Base-by-base conservation (phyloP, 2,797 vertebrate species). In the Melanotaenia nigrans region DNA sequence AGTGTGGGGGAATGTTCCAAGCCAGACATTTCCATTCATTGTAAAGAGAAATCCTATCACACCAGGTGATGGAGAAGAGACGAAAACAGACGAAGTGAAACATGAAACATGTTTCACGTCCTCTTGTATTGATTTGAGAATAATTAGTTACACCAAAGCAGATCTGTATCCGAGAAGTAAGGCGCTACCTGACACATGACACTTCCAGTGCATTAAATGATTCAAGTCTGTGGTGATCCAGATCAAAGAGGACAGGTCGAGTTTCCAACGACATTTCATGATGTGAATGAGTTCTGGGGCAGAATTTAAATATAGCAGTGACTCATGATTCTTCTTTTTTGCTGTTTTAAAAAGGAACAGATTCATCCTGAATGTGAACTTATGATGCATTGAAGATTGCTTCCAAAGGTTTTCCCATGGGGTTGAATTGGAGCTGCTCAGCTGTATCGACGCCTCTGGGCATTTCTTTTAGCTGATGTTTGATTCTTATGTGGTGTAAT, bases 21-120 rank as follows among this genome's bases (percentile, higher is more conserved):
- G 76, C 42, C 42, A 63, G 82, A 77, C 84, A 61, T 83, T 83
- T 87, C 69, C 82, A 88, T 89, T 73, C 73, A 79, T 88, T 72
- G 72, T 75, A 45, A 85, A 84, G 74, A 85, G 72, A 73, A 81
- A 89, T 87, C 75, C 73, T 25, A 73, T 86, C 83, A 75, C 57
- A 58, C 1, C 28, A 75, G 36, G 58, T 71, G 51, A 75, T 24
- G 54, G 68, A 68, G 66, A 66, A 30, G 49, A 65, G 47, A 35
- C n/a, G 57, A 51, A 63, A 78, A 57, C 55, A 9, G 57, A 69
- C 45, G 18, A 54, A 42, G 81, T 57, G 59, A 75, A 81, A 77
- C 30, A 57, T 66, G 74, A 75, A 81, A 77, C 30, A 57, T 68
- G 74, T 73, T 78, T 81, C 65, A 72, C 54, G 69, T 76, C 75